Conservation (phyloP, 2,113 vertebrate genomes). For the Microcebus tavaratra region DNA sequence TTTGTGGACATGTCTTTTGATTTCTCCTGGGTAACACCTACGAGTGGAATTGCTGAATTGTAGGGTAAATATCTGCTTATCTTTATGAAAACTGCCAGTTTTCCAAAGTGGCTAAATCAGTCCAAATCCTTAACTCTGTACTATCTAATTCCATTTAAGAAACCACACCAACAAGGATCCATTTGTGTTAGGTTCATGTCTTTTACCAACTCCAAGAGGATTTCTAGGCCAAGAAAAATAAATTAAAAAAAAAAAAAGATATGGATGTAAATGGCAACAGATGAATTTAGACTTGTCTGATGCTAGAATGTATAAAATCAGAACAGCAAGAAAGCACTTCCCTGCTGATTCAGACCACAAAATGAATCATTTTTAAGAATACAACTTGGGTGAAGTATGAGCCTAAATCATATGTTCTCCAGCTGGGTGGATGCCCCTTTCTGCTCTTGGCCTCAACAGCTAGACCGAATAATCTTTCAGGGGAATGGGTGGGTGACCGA, state of each 20-base stretch:
- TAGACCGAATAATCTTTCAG: slow-evolving; percentile 20
- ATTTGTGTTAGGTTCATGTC: background rate
- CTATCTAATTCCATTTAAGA: background rate
- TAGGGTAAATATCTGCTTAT: background rate
- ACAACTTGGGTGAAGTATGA: background rate
- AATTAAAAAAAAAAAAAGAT: background rate
- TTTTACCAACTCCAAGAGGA: slow-evolving; percentile 41
- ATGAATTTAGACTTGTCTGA: slow-evolving; percentile 54
- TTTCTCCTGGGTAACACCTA: slow-evolving; percentile 26
- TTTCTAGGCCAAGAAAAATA: slow-evolving; percentile 21
- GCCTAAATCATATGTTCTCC: slow-evolving; percentile 65
- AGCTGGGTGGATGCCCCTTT: slow-evolving; percentile 59
- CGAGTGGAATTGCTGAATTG: background rate
- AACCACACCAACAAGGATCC: background rate
- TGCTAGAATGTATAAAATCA: slow-evolving; percentile 32
- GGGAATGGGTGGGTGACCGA: background rate
- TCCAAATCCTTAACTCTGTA: slow-evolving; percentile 6
- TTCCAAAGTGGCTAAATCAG: background rate
- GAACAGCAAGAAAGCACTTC: slow-evolving; percentile 52
- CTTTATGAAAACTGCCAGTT: slow-evolving; percentile 36
- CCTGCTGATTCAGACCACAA: slow-evolving; percentile 62
- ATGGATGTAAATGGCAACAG: slow-evolving; percentile 48
- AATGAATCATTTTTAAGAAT: slow-evolving; percentile 61
- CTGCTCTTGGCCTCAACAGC: slow-evolving; percentile 37
- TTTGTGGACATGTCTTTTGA: background rate